Conservation (phyloP, 2,888 invertebrate species). For the Hesperia comma region DNA sequence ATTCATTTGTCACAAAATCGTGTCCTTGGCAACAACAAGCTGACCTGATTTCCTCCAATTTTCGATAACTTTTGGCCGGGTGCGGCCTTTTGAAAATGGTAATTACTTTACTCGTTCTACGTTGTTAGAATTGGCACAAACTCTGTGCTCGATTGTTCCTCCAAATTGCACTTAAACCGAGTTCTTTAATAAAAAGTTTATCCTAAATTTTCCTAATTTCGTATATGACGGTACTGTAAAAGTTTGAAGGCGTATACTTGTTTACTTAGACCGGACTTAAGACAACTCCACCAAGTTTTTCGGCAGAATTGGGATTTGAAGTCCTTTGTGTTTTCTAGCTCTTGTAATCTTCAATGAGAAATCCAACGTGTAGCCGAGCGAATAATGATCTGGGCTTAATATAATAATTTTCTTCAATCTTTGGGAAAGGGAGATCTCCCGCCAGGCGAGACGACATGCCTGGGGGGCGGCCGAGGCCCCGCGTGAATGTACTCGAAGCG, state of each 20-base stretch:
- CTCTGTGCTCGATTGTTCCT: conserved; percentile 54
- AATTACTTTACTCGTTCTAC: conserved; percentile 47
- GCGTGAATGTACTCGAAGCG: too few species aligned
- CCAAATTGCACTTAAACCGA: conserved; percentile 49
- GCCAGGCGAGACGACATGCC: too few species aligned
- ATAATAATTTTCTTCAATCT: conserved; percentile 2
- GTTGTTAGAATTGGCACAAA: conserved; percentile 43
- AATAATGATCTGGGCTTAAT: conserved; percentile 11
- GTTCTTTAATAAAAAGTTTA: conserved; percentile 33
- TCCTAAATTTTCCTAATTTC: conserved; percentile 30
- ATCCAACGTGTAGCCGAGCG: conserved; percentile 25
- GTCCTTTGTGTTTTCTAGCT: conserved; percentile 25
- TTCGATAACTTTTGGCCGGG: conserved; percentile 43
- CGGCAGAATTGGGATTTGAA: conserved; percentile 22
- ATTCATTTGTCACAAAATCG: conserved; percentile 47
- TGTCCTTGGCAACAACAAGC: conserved; percentile 48
- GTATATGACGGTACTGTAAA: conserved; percentile 24
- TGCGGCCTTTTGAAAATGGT: conserved; percentile 43
- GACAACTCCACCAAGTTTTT: conserved; percentile 16
- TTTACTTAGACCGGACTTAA: conserved; percentile 27
- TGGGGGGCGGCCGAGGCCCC: too few species aligned
- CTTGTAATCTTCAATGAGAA: conserved; percentile 21
- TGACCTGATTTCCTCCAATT: conserved; percentile 49
- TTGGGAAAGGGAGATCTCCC: too few species aligned
- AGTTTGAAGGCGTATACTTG: conserved; percentile 15